Conservation (phyloP, 1,140 invertebrate species). For the Metopolophium dirhodum region DNA sequence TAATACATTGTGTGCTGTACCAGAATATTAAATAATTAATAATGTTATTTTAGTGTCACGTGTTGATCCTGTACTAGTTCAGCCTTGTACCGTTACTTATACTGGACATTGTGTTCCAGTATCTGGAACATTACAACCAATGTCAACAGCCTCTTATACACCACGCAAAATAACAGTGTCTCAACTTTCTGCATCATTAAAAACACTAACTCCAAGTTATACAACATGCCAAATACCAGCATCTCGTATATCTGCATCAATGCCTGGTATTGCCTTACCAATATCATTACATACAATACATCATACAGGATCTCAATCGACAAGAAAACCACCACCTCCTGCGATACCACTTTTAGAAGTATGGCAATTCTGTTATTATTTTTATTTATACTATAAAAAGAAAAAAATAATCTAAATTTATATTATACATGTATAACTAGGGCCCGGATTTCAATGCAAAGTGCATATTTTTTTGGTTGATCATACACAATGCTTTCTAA, state of each 20-base stretch:
- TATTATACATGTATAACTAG: not conserved
- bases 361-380: not conserved
- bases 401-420: not conserved
- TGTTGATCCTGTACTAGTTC: not conserved
- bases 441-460: too few relatives aligned
- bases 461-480: too few relatives aligned
- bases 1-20: not conserved
- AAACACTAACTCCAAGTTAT: not conserved
- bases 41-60: not conserved
- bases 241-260: not conserved
- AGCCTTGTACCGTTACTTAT: not conserved
- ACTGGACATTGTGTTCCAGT: not conserved
- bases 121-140: not conserved
- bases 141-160: not conserved
- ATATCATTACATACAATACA: not conserved
- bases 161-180: not conserved
- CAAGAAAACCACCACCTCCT: not conserved
- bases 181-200: not conserved
- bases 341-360: not conserved
- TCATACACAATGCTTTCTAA: too few relatives aligned
- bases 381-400: not conserved
- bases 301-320: not conserved
- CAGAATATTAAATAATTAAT: not conserved
- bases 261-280: not conserved
- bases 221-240: not conserved